Evolutionary conservation across 2,888 invertebrate genomes (phyloP).

Genomic region (Poecilus cupreus): DNA sequence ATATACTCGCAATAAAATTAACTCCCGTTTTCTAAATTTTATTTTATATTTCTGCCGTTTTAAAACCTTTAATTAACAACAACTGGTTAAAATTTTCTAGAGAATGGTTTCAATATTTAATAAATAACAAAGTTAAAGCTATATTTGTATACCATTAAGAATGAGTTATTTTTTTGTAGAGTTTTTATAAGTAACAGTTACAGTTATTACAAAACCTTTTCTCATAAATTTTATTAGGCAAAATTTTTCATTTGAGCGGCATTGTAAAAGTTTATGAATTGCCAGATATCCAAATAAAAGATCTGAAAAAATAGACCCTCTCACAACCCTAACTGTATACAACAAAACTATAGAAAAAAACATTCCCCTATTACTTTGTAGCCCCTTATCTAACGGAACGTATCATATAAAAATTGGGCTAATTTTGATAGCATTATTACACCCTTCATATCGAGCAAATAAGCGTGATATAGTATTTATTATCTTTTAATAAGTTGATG

Average conservation of each 20-base stretch:
- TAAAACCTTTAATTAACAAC: neutral
- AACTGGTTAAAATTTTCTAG: no score
- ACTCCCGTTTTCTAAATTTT: neutral
- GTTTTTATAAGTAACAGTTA: no score
- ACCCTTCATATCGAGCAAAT: constrained; percentile 5
- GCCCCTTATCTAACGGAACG: constrained; percentile 17
- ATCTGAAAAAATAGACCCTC: constrained; percentile 4
- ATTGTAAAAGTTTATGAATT: neutral
- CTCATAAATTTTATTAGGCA: neutral
- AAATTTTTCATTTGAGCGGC: neutral
- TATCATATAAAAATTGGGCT: constrained; percentile 30
- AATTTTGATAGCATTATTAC: constrained; percentile 21
- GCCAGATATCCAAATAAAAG: neutral
- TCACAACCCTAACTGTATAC: constrained; percentile 26
- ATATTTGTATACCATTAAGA: no score
- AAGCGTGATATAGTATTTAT: constrained; percentile 27
- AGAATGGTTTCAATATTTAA: no score
- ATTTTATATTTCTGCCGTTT: neutral
- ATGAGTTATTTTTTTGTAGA: no score
- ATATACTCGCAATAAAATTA: neutral
- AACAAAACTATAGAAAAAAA: constrained; percentile 15
- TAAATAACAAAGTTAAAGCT: no score
- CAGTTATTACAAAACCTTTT: neutral
- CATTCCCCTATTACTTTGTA: constrained; percentile 20
- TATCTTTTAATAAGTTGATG: constrained; percentile 8